Evolutionary conservation across 2,113 vertebrate genomes (phyloP), one percentile per base, ranked within the genome.

Genomic region (Hippocampus abdominalis): DNA sequence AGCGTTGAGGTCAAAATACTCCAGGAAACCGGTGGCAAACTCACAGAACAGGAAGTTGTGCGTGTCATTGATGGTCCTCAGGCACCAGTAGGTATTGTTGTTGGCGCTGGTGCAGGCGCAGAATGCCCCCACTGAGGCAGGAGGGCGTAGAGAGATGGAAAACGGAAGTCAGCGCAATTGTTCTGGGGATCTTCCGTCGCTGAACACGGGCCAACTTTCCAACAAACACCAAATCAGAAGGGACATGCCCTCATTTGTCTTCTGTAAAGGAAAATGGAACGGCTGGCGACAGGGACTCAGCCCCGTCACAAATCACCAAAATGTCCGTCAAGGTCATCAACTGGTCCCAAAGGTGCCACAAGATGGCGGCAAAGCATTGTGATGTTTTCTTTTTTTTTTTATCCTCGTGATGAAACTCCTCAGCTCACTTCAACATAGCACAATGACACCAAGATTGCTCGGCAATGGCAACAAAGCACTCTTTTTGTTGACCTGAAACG

Each of bases 11-110:
- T 98, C 96, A 86, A 98, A 98, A 88, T 98, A 98, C 88, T 98
- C 97, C 66, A 98, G 87, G 92, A 98, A 98, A 70, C 97, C 96
- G 0, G 97, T 98, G 15, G 97, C 97, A 82, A 98, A 98, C 91
- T 98, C 97, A 90, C 97, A 98, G 82, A 98, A 98, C 72, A 98
- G 92, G 89, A 98, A 98, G 82, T 98, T 98, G 91, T 98, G 96
- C 6, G 95, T 98, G 89, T 95, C 95, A 0, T 98, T 98, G 90
- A 98, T 94, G 68, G 96, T 98, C 91, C 97, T 93, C 74, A 98
- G 84, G 84, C 97, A 98, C 95, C 96, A 98, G 87, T 98, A 98
- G 0, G 97, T 98, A 88, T 98, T 98, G 79, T 98, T 98, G 89
- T 98, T 98, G 91, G 97, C 97, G 56, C 96, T 98, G 79, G 97